Percentiles rank a stretch among this genome's conserved stretches.
phyloP scores from a whole-genome alignment of 2,797 vertebrate species.

The Lithobates sylvaticus region DNA sequence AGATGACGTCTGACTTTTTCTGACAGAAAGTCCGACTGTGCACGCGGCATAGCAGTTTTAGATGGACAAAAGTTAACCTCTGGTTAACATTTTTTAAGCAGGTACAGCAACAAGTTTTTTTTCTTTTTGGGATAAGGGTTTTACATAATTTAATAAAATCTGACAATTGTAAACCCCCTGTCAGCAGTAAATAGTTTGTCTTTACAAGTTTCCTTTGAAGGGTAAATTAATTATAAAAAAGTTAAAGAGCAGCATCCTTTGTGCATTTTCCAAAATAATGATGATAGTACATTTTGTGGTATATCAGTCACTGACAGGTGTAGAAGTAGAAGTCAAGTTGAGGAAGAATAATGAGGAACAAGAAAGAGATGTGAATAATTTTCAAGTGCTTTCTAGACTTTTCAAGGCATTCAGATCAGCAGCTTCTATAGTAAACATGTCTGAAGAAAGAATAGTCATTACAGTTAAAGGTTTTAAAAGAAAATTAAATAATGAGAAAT shows the following conservation, averaged over 20 bases:
- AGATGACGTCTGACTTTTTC: too few relatives aligned
- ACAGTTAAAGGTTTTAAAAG: neutral
- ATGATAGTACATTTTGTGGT: neutral
- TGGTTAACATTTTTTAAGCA: too few relatives aligned
- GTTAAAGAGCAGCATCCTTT: neutral
- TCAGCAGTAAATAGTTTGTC: too few relatives aligned
- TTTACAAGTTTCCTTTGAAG: neutral
- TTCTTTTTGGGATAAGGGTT: too few relatives aligned
- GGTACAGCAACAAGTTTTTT: too few relatives aligned
- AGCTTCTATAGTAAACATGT: neutral
- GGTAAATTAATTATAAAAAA: neutral
- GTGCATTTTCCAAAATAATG: neutral
- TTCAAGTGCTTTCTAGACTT: neutral
- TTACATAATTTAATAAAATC: too few relatives aligned
- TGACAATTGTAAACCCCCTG: too few relatives aligned
- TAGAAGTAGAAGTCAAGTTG: neutral
- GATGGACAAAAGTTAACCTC: too few relatives aligned
- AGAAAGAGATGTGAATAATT: neutral
- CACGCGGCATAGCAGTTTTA: too few relatives aligned
- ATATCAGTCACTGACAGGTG: neutral
- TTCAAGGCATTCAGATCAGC: neutral
- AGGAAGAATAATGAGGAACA: neutral
- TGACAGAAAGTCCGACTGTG: too few relatives aligned
- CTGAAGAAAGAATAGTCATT: neutral
- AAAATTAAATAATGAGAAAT: conserved; percentile 12